Evolutionary conservation across 2,888 invertebrate species (phyloP), one percentile per base, ranked within the genome.

Genomic region (Graphium colonna): DNA sequence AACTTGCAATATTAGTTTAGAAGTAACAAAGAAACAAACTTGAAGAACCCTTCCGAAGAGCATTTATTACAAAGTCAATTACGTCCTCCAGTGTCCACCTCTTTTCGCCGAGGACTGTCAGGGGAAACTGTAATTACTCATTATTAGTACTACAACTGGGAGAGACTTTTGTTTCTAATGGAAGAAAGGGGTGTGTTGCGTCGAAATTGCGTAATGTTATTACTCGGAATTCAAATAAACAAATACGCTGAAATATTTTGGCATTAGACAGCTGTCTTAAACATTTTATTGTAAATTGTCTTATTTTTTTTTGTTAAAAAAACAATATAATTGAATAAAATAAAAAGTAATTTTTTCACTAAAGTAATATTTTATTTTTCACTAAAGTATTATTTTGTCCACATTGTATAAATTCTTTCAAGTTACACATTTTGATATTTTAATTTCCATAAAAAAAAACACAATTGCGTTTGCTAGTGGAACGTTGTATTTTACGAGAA

Each of bases 11-110:
- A 28, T 31, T 15, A 28, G 26, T 33, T 1, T 3, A 46, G 41
- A 18, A 43, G 38, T 10, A 21, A 40, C 5, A 26, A 38, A 46
- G 40, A 10, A 53, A 51, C 44, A 44, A 52, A 48, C 38, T 53
- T 43, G n/a, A 33, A 52, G 46, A 5, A 33, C 16, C 15, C 51
- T 8, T 44, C 9, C 9, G 18, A 28, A 39, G n/a, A 49, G 39
- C 48, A 53, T 53, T 53, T 49, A 53, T 53, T 47, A 48, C 52
- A 48, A 48, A 52, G 36, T 52, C 44, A 53, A 49, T 53, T 49
- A 49, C 49, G 44, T 43, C 12, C 39, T 43, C 38, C 18, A 42
- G 21, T 53, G 18, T 39, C 18, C 44, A 40, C 48, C 48, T 48
- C 48, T 31, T 41, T 39, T 31, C 43, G 39, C 28, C 12, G n/a